Evolutionary conservation across 2,888 invertebrate species (phyloP).

Genomic region (Drosophila affinis): DNA sequence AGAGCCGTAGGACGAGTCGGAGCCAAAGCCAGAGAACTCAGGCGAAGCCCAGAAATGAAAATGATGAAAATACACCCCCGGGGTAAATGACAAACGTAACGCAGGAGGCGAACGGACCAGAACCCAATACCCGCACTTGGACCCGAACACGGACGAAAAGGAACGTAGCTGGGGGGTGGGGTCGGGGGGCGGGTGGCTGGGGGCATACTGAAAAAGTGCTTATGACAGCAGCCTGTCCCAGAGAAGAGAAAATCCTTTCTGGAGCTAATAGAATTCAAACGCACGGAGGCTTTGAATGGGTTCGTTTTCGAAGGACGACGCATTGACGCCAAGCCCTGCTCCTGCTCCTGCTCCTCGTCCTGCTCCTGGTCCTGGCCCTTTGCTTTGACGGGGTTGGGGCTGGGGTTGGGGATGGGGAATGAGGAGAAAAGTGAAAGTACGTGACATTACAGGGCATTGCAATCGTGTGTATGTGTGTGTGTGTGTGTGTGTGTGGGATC

Average conservation of each 20-base stretch:
- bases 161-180: not conserved
- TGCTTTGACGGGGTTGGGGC: slow-evolving; percentile 8
- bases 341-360: not conserved
- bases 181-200: not conserved
- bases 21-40: slow-evolving; percentile 1
- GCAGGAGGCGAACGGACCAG: slow-evolving; percentile 6
- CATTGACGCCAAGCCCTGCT: slow-evolving; percentile 49
- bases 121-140: not conserved
- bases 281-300: slow-evolving; percentile 76
- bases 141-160: no score
- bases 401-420: slow-evolving; percentile 8
- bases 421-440: slow-evolving; percentile 72
- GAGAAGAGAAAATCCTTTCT: slow-evolving; percentile 71
- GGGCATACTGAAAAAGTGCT: slow-evolving; percentile 63
- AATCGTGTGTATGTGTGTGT: not conserved
- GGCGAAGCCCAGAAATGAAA: slow-evolving; percentile 50
- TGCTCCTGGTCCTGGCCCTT: slow-evolving; percentile 43
- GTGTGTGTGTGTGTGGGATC: slow-evolving; percentile 1
- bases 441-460: slow-evolving; percentile 65
- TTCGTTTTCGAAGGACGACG: slow-evolving; percentile 69
- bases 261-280: slow-evolving; percentile 75
- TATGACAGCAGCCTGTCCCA: slow-evolving; percentile 65
- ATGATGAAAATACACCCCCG: slow-evolving; percentile 69
- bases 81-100: slow-evolving; percentile 63
- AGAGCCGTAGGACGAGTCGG: slow-evolving; percentile 2